A percentile compares a stretch with the other conserved stretches of the same genome.
Evolutionary conservation across 2,113 vertebrate species (phyloP).

Genomic region (Gasterosteus nipponicus): DNA sequence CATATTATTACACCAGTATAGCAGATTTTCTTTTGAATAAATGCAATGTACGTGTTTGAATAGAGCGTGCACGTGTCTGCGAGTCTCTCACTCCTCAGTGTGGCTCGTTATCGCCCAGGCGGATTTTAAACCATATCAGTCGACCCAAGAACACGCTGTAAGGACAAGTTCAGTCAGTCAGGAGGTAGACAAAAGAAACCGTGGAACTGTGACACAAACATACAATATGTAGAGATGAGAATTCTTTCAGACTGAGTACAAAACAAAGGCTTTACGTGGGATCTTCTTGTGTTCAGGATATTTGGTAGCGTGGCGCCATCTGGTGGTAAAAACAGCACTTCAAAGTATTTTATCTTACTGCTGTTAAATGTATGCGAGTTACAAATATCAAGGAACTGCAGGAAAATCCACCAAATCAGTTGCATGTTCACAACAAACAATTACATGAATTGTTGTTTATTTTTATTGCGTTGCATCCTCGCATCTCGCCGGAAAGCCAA

Average conservation of each 20-base stretch:
- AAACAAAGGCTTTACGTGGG: neutral
- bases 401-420: neutral
- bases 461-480: neutral
- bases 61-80: neutral
- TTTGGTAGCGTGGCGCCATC: constrained; percentile 52
- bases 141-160: constrained; percentile 68
- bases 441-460: neutral
- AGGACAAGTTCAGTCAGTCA: constrained; percentile 61
- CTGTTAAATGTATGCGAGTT: neutral
- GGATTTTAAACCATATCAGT: constrained; percentile 60
- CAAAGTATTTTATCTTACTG: neutral
- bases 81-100: constrained; percentile 16
- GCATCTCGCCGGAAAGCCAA: neutral
- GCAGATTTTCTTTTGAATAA: neutral
- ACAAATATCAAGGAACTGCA: neutral
- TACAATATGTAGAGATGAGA: neutral
- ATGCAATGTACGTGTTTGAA: neutral
- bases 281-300: neutral
- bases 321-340: constrained; percentile 23
- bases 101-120: constrained; percentile 60
- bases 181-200: constrained; percentile 28
- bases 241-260: neutral
- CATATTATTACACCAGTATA: neutral
- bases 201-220: constrained; percentile 24
- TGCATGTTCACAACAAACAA: neutral